Conservation (phyloP, 1,140 invertebrate species). For the Trichoplusia ni region DNA sequence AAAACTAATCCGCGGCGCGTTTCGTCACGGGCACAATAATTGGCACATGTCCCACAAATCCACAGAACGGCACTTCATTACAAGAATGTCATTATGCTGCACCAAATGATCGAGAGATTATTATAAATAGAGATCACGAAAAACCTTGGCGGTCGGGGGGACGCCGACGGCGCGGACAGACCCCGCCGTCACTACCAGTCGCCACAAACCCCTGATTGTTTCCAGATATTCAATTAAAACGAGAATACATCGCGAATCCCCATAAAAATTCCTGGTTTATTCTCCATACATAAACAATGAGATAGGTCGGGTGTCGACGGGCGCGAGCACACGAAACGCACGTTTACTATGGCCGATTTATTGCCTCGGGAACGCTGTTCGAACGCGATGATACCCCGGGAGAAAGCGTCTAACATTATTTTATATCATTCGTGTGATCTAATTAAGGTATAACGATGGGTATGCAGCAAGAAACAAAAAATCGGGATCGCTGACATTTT, state of each 20-base stretch:
- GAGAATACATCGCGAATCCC: slow-evolving; percentile 62
- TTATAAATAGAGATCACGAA: slow-evolving; percentile 77
- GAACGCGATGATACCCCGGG: slow-evolving; percentile 55
- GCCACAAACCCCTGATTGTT: slow-evolving; percentile 48
- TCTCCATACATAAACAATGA: slow-evolving; percentile 81
- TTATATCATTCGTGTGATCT: slow-evolving; percentile 80
- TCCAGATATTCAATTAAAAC: slow-evolving; percentile 69
- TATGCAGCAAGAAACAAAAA: slow-evolving; percentile 81
- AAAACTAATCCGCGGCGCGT: slow-evolving; percentile 56
- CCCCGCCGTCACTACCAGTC: slow-evolving; percentile 46
- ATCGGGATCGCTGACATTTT: slow-evolving; percentile 82
- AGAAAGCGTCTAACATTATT: slow-evolving; percentile 76
- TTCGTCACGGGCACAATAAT: slow-evolving; percentile 74
- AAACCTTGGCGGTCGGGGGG: slow-evolving; percentile 67
- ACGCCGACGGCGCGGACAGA: slow-evolving; percentile 54
- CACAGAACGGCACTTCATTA: slow-evolving; percentile 75
- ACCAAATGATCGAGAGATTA: slow-evolving; percentile 75
- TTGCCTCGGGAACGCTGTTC: slow-evolving; percentile 63
- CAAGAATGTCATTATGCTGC: slow-evolving; percentile 79
- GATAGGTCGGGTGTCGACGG: slow-evolving; percentile 78
- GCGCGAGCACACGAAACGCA: slow-evolving; percentile 77
- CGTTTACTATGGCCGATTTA: slow-evolving; percentile 79
- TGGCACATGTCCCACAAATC: slow-evolving; percentile 79
- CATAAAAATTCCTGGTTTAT: slow-evolving; percentile 79
- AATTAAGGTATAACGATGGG: slow-evolving; percentile 78